These are phyloP conservation scores for Sylvietta virens DNA, from an alignment of 2,113 vertebrate genomes.

Conservation along the genomic window DNA sequence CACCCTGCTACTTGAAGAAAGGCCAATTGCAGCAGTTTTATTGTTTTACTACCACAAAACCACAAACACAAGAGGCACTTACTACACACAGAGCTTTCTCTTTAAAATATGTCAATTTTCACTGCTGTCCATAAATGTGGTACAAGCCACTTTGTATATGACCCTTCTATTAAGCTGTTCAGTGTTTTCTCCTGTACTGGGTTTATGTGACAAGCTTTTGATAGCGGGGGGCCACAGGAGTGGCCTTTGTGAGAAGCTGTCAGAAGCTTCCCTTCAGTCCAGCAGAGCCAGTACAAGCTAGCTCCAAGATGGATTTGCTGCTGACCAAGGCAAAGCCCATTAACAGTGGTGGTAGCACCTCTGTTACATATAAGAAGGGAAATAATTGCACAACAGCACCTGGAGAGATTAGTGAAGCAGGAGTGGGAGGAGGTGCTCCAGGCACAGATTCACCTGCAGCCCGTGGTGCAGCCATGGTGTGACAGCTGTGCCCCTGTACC, in stretches of 20 bases:
- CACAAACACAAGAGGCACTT: neutral
- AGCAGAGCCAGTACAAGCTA: neutral
- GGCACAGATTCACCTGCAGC: neutral
- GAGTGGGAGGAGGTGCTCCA: neutral
- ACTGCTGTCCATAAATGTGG: neutral
- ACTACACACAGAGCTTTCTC: neutral
- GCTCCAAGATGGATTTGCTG: neutral
- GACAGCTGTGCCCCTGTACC: neutral
- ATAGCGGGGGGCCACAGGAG: neutral
- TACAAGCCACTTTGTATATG: neutral
- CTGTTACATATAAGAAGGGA: neutral
- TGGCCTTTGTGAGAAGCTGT: neutral
- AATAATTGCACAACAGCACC: neutral
- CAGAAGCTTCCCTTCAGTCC: neutral
- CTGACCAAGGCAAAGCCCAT: neutral
- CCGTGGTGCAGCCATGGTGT: neutral
- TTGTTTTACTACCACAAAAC: constrained; percentile 5
- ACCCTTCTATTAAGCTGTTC: neutral
- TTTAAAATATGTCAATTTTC: neutral
- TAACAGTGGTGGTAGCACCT: neutral
- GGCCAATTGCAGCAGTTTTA: neutral
- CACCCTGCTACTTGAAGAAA: neutral
- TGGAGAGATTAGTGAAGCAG: neutral
- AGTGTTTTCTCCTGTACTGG: neutral
- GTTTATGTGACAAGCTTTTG: neutral